These are phyloP conservation scores for Hippasteria phrygiana DNA, from an alignment of 53 echinoderm and acorn worm genomes.

Conservation along the genomic window DNA sequence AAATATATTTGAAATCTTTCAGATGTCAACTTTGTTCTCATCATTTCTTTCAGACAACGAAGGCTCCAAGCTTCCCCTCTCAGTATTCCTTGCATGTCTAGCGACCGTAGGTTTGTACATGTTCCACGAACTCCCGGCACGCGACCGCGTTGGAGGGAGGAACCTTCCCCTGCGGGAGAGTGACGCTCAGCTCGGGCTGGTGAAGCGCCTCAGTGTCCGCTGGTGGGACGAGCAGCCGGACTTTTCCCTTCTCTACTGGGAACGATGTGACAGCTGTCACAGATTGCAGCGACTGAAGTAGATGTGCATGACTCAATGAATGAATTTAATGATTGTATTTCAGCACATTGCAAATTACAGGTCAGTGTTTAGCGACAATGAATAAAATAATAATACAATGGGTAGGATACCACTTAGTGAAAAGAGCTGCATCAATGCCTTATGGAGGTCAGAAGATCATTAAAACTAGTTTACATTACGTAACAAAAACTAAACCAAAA, in stretches of 20 bases:
- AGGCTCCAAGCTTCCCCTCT: background rate
- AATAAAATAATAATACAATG: no score
- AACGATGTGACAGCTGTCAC: conserved; percentile 38
- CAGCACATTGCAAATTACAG: no score
- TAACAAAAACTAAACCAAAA: no score
- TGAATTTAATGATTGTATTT: no score
- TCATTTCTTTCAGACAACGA: background rate
- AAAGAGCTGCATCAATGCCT: no score
- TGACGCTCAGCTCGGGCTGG: background rate
- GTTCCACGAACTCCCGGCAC: background rate
- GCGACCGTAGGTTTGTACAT: background rate
- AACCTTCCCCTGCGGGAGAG: background rate
- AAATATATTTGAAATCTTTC: background rate
- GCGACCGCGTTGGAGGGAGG: background rate
- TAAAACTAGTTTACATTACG: no score
- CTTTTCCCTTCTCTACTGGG: background rate
- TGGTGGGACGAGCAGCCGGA: conserved; percentile 45
- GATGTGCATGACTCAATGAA: background rate
- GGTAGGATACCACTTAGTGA: no score
- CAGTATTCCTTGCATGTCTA: background rate
- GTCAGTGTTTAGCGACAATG: no score
- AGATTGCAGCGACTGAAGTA: background rate
- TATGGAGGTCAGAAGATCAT: no score
- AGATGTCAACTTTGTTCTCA: background rate
- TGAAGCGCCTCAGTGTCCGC: conserved; percentile 3